Base-by-base conservation (phyloP, 1,140 invertebrate genomes). In the Bombus waltoni region DNA sequence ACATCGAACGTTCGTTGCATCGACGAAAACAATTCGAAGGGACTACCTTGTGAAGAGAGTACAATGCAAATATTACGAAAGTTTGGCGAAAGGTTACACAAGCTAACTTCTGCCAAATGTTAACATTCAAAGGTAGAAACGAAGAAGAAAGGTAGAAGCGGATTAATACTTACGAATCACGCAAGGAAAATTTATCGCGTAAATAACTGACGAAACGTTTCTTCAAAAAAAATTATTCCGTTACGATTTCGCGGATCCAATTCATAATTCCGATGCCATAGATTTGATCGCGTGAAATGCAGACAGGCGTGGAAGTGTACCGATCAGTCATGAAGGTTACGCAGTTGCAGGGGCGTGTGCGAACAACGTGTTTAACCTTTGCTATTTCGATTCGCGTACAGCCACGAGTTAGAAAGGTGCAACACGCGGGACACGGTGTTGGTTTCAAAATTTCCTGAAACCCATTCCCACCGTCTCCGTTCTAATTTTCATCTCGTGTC, bases 251-350 rank as follows among this genome's bases (percentile, higher is more conserved):
- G 59, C 8, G 32, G 28, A 68, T 42, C 9, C 5, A 10, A 42
- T 6, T 42, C 22, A 18, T 32, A 42, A 42, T 78, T 42, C 40
- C 76, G 57, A 59, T 35, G 44, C 57, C 0, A 35, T 42, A 40
- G 74, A 76, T 76, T 35, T 10, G n/a, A 62, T 78, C n/a, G 10
- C 6, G 9, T 3, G 22, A 38, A 66, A 68, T 32, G 71, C 22
- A 6, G 32, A 62, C 42, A 75, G 65, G 72, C 76, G 72, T 59
- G 81, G 71, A 85, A 83, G 18, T 38, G 68, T 76, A 57, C 47
- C 87, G 78, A 85, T 84, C 81, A 81, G 44, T 72, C 87, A 71
- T 83, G 88, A 89, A 89, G 87, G 87, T 89, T 89, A 89, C 87
- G 87, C 88, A 70, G 77, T 88, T 65, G 59, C 44, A 65, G 84